These are phyloP conservation scores for Meloe dianella DNA, from an alignment of 2,888 invertebrate genomes.

Conservation along the genomic window DNA sequence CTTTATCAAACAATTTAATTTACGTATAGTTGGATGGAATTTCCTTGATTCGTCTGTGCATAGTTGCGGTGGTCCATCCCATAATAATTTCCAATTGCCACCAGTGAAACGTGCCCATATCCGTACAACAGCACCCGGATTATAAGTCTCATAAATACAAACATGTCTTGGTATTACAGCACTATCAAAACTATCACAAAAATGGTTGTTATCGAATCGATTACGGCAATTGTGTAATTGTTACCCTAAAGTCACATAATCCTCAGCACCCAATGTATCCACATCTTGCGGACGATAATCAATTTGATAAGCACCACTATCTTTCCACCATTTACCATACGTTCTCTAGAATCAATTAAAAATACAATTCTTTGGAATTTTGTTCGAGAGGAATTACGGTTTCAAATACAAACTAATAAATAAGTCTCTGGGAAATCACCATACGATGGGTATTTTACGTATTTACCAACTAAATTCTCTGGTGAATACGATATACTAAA, in stretches of 20 bases:
- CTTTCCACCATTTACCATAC: slow-evolving; percentile 86
- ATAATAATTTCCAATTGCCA: slow-evolving; percentile 73
- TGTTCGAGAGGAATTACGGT: too few relatives aligned
- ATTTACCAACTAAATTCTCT: slow-evolving; percentile 82
- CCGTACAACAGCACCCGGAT: slow-evolving; percentile 82
- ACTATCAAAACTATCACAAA: slow-evolving; percentile 66
- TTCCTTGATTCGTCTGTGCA: slow-evolving; percentile 69
- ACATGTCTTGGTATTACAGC: slow-evolving; percentile 73
- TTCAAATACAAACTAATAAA: slow-evolving; percentile 77
- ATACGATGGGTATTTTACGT: slow-evolving; percentile 85
- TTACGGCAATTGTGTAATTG: too few relatives aligned
- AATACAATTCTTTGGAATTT: too few relatives aligned
- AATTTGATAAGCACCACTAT: slow-evolving; percentile 72
- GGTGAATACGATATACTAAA: slow-evolving; percentile 89
- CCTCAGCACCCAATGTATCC: slow-evolving; percentile 71
- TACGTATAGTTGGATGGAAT: slow-evolving; percentile 75
- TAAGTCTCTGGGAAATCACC: slow-evolving; percentile 92
- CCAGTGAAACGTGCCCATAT: slow-evolving; percentile 72
- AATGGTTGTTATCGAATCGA: too few relatives aligned
- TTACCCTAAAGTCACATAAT: slow-evolving; percentile 74
- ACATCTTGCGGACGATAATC: slow-evolving; percentile 79
- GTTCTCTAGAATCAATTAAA: slow-evolving; percentile 76
- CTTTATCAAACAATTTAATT: slow-evolving; percentile 65
- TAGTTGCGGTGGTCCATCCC: slow-evolving; percentile 74
- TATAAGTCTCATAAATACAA: slow-evolving; percentile 83